These are phyloP conservation scores for Hyphantria cunea DNA, from an alignment of 1,140 invertebrate species.

Conservation along the genomic window DNA sequence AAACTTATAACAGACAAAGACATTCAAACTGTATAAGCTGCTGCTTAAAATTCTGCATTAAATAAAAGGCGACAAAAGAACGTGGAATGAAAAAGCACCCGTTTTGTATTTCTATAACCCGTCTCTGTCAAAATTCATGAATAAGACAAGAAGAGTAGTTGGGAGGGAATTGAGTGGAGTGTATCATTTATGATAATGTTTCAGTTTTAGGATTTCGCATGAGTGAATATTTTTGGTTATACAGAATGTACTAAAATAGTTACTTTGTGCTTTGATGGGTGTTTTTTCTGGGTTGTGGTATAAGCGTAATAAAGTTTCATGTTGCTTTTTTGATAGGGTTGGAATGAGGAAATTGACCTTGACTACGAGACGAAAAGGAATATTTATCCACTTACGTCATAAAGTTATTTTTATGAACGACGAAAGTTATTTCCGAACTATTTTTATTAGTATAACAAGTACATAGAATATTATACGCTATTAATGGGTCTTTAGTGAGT, in stretches of 20 bases:
- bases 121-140: conserved; percentile 30
- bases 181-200: conserved; percentile 29
- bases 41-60: conserved; percentile 28
- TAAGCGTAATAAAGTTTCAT: not conserved
- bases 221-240: conserved; percentile 20
- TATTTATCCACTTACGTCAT: too few relatives aligned
- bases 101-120: conserved; percentile 29
- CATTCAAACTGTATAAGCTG: conserved; percentile 20
- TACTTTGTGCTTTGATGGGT: not conserved
- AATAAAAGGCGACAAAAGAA: conserved; percentile 27
- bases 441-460: too few relatives aligned
- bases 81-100: conserved; percentile 20
- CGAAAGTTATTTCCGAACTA: too few relatives aligned
- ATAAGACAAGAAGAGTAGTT: conserved; percentile 26
- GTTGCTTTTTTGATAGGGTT: not conserved
- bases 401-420: too few relatives aligned
- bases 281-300: not conserved
- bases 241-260: not conserved
- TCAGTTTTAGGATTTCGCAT: conserved; percentile 4
- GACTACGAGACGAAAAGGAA: too few relatives aligned
- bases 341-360: not conserved
- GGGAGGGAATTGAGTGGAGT: conserved; percentile 15
- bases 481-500: too few relatives aligned
- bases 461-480: too few relatives aligned
- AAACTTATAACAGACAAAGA: conserved; percentile 24